A percentile compares a stretch with the other conserved stretches of the same genome.
Evolutionary conservation across 2,797 vertebrate genomes (phyloP).

Genomic region (Podarcis lilfordi): DNA sequence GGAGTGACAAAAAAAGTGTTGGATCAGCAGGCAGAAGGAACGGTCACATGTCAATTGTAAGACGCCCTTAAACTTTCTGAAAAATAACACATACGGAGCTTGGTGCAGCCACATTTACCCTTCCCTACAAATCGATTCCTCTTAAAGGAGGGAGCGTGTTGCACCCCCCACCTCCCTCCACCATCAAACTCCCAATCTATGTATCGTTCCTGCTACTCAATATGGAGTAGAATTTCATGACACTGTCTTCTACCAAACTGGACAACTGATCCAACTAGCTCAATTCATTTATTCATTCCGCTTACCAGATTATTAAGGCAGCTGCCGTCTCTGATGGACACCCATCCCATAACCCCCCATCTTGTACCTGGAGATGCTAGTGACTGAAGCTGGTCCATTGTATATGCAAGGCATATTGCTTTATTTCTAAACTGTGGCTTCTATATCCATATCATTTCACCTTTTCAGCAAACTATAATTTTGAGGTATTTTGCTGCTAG

Average conservation of each 20-base stretch:
- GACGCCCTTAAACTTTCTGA: not conserved
- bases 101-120: no score
- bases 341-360: not conserved
- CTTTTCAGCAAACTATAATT: not conserved
- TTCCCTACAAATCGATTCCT: not conserved
- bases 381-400: not conserved
- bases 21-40: no score
- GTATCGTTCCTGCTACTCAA: no score
- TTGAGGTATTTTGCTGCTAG: conserved; percentile 5
- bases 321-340: not conserved
- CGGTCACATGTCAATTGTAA: not conserved
- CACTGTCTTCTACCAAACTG: no score
- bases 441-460: not conserved
- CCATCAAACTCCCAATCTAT: no score
- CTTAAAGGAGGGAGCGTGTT: no score
- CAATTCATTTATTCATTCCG: no score
- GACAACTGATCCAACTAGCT: no score
- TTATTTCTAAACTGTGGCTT: not conserved
- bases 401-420: not conserved
- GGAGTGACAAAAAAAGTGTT: no score
- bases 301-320: no score
- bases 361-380: not conserved
- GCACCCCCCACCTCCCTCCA: no score
- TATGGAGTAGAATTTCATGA: no score
- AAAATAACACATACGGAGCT: not conserved